Evolutionary conservation across 2,797 vertebrate genomes (phyloP).

Genomic region (Eurystomus glaucurus): DNA sequence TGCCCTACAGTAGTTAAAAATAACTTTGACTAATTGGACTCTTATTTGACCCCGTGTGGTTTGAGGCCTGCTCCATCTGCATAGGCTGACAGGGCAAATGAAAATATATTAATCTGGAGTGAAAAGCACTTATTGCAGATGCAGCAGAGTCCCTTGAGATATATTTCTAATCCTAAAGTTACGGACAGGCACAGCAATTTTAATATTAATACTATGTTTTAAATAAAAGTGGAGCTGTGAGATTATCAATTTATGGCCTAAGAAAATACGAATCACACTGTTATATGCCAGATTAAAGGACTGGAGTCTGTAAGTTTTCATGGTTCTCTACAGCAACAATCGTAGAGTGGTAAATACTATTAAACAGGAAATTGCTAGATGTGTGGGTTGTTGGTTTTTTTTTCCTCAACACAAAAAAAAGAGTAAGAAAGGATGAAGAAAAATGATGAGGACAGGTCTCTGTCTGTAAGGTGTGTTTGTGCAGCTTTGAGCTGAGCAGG

Average conservation of each 20-base stretch:
- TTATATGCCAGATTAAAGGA: not conserved
- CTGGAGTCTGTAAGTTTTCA: not conserved
- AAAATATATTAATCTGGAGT: constrained; percentile 56
- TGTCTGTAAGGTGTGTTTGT: not conserved
- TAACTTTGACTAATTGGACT: constrained; percentile 47
- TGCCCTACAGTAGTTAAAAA: constrained; percentile 52
- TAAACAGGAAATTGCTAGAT: not conserved
- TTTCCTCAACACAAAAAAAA: not conserved
- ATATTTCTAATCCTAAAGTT: constrained; percentile 34
- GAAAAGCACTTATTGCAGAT: constrained; percentile 37
- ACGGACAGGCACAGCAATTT: not conserved
- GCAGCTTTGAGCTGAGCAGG: not conserved
- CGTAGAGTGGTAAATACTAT: not conserved
- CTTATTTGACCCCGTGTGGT: not conserved
- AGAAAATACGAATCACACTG: not conserved
- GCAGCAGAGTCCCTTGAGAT: not conserved
- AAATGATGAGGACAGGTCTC: not conserved
- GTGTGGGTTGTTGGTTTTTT: not conserved
- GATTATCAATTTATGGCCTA: not conserved
- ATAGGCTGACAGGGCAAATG: constrained; percentile 30
- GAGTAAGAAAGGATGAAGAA: not conserved
- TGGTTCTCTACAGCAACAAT: not conserved
- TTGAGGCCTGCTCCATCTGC: constrained; percentile 24
- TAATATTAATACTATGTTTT: constrained; percentile 21
- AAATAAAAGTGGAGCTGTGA: constrained; percentile 25